phyloP scores from a whole-genome alignment of 2,888 invertebrate species.

The Torymus auratus region DNA sequence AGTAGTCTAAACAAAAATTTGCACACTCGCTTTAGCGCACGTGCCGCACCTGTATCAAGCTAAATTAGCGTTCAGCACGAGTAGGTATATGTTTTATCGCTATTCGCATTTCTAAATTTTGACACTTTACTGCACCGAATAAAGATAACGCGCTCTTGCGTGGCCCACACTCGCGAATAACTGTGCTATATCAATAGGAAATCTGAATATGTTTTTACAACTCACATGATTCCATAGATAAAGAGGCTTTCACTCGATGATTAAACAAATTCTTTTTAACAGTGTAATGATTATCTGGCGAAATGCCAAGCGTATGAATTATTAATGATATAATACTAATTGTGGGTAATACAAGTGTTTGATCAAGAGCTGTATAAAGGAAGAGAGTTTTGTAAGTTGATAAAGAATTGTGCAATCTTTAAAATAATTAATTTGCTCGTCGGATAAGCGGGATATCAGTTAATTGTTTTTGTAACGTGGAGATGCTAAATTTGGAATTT shows the following conservation, averaged over 20 bases:
- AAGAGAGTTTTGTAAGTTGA: too few relatives aligned
- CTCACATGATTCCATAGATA: constrained; percentile 45
- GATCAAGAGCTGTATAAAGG: background rate
- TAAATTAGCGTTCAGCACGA: constrained; percentile 4
- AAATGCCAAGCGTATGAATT: background rate
- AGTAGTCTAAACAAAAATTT: constrained; percentile 26
- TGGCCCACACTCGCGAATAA: constrained; percentile 16
- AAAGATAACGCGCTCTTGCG: constrained; percentile 36
- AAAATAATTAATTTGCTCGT: too few relatives aligned
- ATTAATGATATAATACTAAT: too few relatives aligned
- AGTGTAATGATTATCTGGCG: constrained; percentile 21
- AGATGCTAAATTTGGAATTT: too few relatives aligned
- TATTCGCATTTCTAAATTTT: constrained; percentile 32
- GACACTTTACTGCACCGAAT: constrained; percentile 35
- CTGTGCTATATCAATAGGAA: background rate
- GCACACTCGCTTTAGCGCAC: constrained; percentile 24
- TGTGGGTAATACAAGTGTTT: too few relatives aligned
- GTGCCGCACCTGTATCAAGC: constrained; percentile 51
- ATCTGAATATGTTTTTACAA: constrained; percentile 48
- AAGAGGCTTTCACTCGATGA: constrained; percentile 21
- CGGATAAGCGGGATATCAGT: too few relatives aligned
- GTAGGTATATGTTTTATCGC: constrained; percentile 9
- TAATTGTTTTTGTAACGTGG: too few relatives aligned
- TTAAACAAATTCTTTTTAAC: constrained; percentile 1
- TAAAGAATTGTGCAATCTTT: too few relatives aligned